phyloP scores from a whole-genome alignment of 2,113 vertebrate species.

The Odocoileus virginianus region DNA sequence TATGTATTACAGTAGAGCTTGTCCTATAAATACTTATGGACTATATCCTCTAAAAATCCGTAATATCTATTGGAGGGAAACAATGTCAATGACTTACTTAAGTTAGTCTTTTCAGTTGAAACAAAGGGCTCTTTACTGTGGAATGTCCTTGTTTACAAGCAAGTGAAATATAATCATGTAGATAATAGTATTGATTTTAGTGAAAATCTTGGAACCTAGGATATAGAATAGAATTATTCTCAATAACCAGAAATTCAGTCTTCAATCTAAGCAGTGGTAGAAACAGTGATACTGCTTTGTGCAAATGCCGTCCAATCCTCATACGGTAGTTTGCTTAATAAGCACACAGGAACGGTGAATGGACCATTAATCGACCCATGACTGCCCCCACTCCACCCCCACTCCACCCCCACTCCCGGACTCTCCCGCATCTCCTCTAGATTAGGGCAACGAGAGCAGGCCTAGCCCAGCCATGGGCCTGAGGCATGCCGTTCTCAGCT shows the following conservation, averaged over 20 bases:
- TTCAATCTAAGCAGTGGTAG: background rate
- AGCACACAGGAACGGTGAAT: accelerated
- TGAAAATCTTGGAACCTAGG: background rate
- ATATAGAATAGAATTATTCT: background rate
- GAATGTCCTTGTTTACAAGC: conserved; percentile 29
- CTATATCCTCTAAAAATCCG: background rate
- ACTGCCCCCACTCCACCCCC: accelerated
- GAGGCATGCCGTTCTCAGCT: accelerated
- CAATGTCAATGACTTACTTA: background rate
- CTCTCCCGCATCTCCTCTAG: background rate
- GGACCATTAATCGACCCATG: background rate
- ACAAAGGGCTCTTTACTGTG: background rate
- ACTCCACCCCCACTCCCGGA: background rate
- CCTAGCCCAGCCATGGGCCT: background rate
- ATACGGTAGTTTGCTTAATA: background rate
- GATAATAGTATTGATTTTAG: background rate
- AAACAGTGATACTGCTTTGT: background rate
- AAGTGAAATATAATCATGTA: background rate
- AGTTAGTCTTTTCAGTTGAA: background rate
- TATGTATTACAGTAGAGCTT: background rate
- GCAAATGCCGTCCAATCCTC: background rate
- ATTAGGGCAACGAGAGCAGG: too few species aligned
- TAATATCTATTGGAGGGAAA: background rate
- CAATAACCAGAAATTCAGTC: background rate
- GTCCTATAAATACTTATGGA: background rate